These are phyloP conservation scores for Agapornis canus DNA, from an alignment of 2,797 vertebrate genomes.

Conservation along the genomic window DNA sequence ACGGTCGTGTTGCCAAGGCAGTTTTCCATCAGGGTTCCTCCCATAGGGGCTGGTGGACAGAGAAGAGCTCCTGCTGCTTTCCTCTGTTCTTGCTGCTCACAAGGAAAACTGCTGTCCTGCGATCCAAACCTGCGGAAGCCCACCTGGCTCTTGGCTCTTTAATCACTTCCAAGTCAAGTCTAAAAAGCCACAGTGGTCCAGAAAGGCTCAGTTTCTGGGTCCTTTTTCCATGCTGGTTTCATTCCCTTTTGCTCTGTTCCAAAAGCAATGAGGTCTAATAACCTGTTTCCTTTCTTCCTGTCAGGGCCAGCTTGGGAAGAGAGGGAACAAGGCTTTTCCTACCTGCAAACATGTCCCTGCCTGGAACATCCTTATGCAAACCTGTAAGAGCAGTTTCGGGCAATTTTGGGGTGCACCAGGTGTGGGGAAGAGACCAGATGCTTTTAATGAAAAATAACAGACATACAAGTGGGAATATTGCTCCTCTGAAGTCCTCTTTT, in stretches of 20 bases:
- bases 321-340: neutral
- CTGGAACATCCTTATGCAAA: neutral
- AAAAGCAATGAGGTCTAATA: neutral
- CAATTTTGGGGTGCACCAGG: neutral
- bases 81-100: neutral
- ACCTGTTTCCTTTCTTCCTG: neutral
- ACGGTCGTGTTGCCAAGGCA: fast-evolving
- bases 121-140: neutral
- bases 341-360: neutral
- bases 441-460: neutral
- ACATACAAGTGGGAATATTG: neutral
- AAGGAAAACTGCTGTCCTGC: neutral
- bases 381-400: neutral
- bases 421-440: neutral
- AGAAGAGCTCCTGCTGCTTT: neutral
- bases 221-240: neutral
- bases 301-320: neutral
- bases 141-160: neutral
- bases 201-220: neutral
- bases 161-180: neutral
- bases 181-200: neutral
- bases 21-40: neutral
- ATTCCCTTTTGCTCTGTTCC: neutral
- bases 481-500: neutral
- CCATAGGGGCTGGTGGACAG: neutral